Percentiles rank a stretch among this genome's conserved stretches.
phyloP scores from a whole-genome alignment of 2,888 invertebrate genomes.

The Drosophila neotestacea region DNA sequence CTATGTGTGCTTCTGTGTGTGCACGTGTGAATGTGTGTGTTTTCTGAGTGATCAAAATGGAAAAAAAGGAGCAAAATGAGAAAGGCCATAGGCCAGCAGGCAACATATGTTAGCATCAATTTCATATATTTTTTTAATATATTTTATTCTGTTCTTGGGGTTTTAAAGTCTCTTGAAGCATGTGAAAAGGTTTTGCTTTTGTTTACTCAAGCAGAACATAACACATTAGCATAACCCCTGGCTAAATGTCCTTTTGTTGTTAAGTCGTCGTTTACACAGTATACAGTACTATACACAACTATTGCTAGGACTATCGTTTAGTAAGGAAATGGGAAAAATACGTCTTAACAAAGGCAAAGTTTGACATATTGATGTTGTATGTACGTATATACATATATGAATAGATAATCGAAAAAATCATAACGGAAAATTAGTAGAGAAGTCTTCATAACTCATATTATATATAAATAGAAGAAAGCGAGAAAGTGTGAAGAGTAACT shows the following conservation, averaged over 20 bases:
- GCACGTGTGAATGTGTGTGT: slow-evolving; percentile 20
- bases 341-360: background rate
- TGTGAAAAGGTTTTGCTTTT: slow-evolving; percentile 11
- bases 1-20: slow-evolving; percentile 19
- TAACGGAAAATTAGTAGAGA: too few species aligned
- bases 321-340: background rate
- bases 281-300: background rate
- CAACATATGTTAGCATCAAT: slow-evolving; percentile 71
- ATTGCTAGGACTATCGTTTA: background rate
- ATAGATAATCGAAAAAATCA: too few species aligned
- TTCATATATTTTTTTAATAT: slow-evolving; percentile 47
- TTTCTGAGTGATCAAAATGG: slow-evolving; percentile 44
- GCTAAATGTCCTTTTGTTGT: background rate
- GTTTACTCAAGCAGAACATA: slow-evolving; percentile 1
- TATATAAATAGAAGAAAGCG: too few species aligned
- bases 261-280: background rate
- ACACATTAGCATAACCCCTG: background rate
- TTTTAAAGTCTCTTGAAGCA: slow-evolving; percentile 1
- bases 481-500: too few species aligned
- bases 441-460: too few species aligned
- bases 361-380: background rate
- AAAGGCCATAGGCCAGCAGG: slow-evolving; percentile 66
- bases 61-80: slow-evolving; percentile 44
- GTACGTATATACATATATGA: too few species aligned
- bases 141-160: slow-evolving; percentile 6